Evolutionary conservation across 1,140 invertebrate genomes (phyloP), one percentile per base, ranked within the genome.

Genomic region (Hormaphis cornu): DNA sequence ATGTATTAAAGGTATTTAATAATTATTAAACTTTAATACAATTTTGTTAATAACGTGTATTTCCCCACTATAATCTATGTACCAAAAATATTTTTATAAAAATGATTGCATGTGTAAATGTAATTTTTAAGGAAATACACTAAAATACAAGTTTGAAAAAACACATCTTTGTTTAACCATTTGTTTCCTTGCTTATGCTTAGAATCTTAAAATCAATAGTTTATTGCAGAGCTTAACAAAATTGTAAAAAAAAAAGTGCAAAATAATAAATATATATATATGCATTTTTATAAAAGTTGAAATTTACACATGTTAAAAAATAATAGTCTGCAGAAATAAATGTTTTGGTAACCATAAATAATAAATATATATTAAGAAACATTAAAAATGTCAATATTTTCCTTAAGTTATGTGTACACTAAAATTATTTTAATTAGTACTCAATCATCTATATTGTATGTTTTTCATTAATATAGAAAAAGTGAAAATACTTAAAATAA

Each of bases 191-290:
- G n/a, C n/a, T n/a, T n/a, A n/a, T n/a, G n/a, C n/a, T n/a, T n/a
- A n/a, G n/a, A n/a, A n/a, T n/a, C n/a, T n/a, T n/a, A 20, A 37
- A 59, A 20, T 30, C 18, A 33, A 63, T 63, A 48, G 12, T 63
- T n/a, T 46, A 48, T 63, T 48, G 59, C 30, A 63, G 59, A 56
- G 42, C 40, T 63, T 63, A 63, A 63, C 59, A 63, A 48, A 46
- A 63, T 33, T 63, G 59, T 63, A 63, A 63, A 63, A 63, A 48
- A 63, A 63, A 63, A 63, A 63, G 26, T 63, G 59, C 44, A 46
- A 46, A 63, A 63, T 44, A 63, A 63, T 58, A 58, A 66, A 50
- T 33, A 63, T 66, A 66, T 24, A 66, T 16, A 24, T 66, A 12
- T 40, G 24, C 44, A 66, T 66, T 24, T 14, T 33, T 66, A 66